Base-by-base conservation (phyloP, 2,113 vertebrate species). In the Prietella phreatophila region DNA sequence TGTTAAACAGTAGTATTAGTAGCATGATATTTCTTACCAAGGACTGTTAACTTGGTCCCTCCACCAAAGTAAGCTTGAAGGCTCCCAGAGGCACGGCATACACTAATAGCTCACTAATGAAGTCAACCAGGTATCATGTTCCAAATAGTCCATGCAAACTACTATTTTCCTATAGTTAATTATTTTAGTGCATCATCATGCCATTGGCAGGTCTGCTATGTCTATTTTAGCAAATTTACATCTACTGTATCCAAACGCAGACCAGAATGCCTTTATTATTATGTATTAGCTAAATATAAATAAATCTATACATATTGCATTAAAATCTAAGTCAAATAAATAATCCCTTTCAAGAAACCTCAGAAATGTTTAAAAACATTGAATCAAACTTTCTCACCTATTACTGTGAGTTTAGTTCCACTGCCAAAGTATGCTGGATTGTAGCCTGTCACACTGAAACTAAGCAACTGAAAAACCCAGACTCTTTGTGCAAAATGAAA, bases 401-500 rank as follows among this genome's bases (percentile, higher is more conserved):
- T 33, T 25, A 87, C 88, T 0, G 86, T 91, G 11, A 96, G 88
- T 19, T 80, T 91, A 27, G 89, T 93, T 65, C 94, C 88, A 53
- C 91, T 20, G 83, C 94, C 90, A 1, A 94, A 96, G 89, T 71
- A 89, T 17, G 81, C 20, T 14, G 81, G 89, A 3, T 56, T 20
- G 78, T 33, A 80, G 50, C 87, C 90, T 30, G 83, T 80, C 86
- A 80, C 67, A 94, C 58, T 92, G 90, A 86, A 65, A 63, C 42
- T 85, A 19, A 65, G 91, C 91, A 87, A 73, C 79, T 92, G 91
- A 55, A 91, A 96, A 96, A 96, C 92, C 87, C 50, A 56, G 75
- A 19, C 84, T 65, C 55, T 67, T 53, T 60, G 10, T 30, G 11
- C 36, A 27, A 76, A 76, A 47, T 6, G 11, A 53, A 53, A 25